Evolutionary conservation across 2,113 vertebrate genomes (phyloP).

Genomic region (Hippocampus mohnikei): DNA sequence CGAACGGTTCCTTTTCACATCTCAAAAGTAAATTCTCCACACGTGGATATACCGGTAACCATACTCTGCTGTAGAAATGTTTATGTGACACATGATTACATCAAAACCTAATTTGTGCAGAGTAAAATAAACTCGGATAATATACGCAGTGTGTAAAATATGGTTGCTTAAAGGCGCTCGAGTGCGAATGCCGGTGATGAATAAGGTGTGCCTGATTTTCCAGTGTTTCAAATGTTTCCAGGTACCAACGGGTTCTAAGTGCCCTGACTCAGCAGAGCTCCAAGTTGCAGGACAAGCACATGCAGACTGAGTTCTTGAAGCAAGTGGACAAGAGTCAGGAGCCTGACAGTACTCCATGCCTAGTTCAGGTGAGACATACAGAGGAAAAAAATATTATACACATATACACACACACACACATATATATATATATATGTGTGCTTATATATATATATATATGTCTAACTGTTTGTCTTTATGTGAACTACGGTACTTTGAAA

Average conservation of each 20-base stretch:
- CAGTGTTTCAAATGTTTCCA: constrained; percentile 37
- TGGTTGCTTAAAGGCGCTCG: constrained; percentile 28
- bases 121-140: constrained; percentile 8
- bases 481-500: not conserved
- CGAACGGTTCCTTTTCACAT: constrained; percentile 41
- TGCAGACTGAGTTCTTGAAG: constrained; percentile 83
- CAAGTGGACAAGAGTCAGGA: constrained; percentile 75
- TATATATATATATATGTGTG: too few species aligned
- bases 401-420: too few species aligned
- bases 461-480: not conserved
- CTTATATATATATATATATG: too few species aligned
- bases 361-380: constrained; percentile 55
- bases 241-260: constrained; percentile 72
- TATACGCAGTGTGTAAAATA: constrained; percentile 35
- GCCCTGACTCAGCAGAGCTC: constrained; percentile 73
- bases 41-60: constrained; percentile 16
- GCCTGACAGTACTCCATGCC: constrained; percentile 8
- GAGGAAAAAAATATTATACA: too few species aligned
- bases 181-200: constrained; percentile 14
- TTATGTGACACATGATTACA: constrained; percentile 52
- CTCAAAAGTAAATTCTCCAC: constrained; percentile 46
- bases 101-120: constrained; percentile 41
- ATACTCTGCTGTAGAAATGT: constrained; percentile 40
- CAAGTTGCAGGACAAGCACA: constrained; percentile 78
- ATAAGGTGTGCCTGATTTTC: constrained; percentile 19